phyloP scores from a whole-genome alignment of 2,797 vertebrate species.

The Muraenolepis orangiensis region DNA sequence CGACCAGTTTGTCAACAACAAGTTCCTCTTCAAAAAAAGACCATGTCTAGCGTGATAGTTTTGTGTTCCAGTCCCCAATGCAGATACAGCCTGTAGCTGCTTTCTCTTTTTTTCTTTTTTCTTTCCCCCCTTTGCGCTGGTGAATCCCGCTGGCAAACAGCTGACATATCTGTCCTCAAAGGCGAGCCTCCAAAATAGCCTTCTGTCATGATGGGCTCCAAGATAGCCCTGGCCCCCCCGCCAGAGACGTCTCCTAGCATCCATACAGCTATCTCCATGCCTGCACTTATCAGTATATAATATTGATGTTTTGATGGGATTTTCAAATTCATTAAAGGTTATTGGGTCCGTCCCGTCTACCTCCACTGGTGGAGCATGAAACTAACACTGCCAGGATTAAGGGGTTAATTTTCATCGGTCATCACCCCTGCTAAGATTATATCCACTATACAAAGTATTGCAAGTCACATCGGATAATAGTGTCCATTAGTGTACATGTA shows the following conservation, averaged over 20 bases:
- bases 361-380: neutral
- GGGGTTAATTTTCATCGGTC: neutral
- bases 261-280: constrained; percentile 42
- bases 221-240: constrained; percentile 64
- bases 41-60: constrained; percentile 37
- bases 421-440: neutral
- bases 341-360: constrained; percentile 27
- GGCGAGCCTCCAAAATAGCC: constrained; percentile 76
- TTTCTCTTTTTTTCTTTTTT: constrained; percentile 51
- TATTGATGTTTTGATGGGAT: constrained; percentile 18
- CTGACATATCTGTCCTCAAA: constrained; percentile 77
- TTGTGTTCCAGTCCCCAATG: constrained; percentile 47
- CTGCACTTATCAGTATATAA: constrained; percentile 32
- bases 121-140: constrained; percentile 57
- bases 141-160: constrained; percentile 73
- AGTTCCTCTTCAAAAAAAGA: constrained; percentile 41
- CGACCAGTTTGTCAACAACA: constrained; percentile 51
- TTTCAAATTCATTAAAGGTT: neutral
- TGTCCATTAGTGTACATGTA: neutral
- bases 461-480: neutral
- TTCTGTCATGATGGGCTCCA: constrained; percentile 68
- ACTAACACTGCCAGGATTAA: neutral
- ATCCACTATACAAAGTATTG: neutral
- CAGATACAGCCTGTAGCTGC: constrained; percentile 41
- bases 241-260: constrained; percentile 40